These are phyloP conservation scores for Dipodomys ordii DNA, from an alignment of 2,113 vertebrate species.

Conservation along the genomic window DNA sequence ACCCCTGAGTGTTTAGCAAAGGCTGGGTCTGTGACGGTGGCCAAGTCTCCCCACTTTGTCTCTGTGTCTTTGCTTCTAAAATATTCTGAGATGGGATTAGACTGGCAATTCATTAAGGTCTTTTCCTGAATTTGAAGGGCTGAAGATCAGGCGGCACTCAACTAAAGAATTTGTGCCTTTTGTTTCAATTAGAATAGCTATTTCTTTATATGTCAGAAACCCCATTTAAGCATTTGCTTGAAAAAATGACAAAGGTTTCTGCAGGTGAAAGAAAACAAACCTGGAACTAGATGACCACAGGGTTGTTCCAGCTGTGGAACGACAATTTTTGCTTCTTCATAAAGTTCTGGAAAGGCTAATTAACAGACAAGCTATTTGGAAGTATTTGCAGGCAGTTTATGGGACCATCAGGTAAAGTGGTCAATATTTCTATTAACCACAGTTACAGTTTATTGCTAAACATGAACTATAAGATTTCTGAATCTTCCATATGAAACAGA, in stretches of 20 bases:
- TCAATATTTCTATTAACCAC: conserved; percentile 30
- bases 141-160: background rate
- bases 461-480: background rate
- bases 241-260: background rate
- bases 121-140: background rate
- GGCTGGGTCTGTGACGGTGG: background rate
- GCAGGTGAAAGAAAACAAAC: background rate
- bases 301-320: background rate
- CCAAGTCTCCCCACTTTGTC: background rate
- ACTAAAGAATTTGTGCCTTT: background rate
- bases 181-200: background rate
- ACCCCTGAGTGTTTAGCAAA: accelerated
- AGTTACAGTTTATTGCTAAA: conserved; percentile 22
- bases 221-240: background rate
- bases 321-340: background rate
- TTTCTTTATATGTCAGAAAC: background rate
- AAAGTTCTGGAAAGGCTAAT: background rate
- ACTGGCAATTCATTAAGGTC: background rate
- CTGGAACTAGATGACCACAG: background rate
- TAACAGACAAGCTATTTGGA: background rate
- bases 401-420: background rate
- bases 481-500: conserved; percentile 22
- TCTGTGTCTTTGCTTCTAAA: background rate
- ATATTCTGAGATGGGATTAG: background rate
- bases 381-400: background rate